Evolutionary conservation across 2,113 vertebrate species (phyloP), one percentile per base, ranked within the genome.

Genomic region (Pitta sordida): DNA sequence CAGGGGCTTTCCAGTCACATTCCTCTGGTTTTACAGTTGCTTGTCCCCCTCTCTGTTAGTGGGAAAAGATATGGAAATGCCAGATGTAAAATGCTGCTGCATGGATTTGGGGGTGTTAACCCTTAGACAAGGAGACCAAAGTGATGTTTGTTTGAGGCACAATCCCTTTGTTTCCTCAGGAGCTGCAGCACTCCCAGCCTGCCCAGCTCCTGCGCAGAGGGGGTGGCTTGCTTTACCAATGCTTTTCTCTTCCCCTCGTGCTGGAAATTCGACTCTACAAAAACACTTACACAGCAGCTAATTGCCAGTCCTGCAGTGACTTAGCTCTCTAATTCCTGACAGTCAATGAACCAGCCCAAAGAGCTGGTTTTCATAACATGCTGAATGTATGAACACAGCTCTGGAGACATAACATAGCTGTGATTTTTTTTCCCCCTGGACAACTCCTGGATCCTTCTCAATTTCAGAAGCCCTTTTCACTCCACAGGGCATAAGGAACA

Each of bases 341-440:
- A 82, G 43, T 67, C 93, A 96, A 23, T 91, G 95, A 94, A 94
- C 89, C 95, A 82, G 85, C 86, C 91, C 93, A 48, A 79, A 82
- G 87, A 87, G 63, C 58, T 64, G 70, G 15, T 84, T 87, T 92
- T 65, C 58, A 34, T 78, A 69, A 58, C 27, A 7, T 12, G 21
- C 58, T 62, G 78, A 73, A 29, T 15, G 32, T n/a, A 51, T 0
- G 7, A 76, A 63, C 13, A 1, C 67, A 80, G 81, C 58, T 63
- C 51, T 18, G 52, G 29, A 93, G 83, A 86, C 49, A 26, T 9
- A 23, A 53, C 49, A 79, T 5, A 73, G 74, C 69, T 73, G 53
- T 17, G 36, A 29, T 53, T 1, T 19, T 12, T 29, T 49, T 56
- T 71, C 78, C 39, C 24, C 53, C 34, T 76, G 53, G 51, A 82